A percentile compares a stretch with the other conserved stretches of the same genome.
Evolutionary conservation across 2,797 vertebrate species (phyloP).

Genomic region (Cygnus olor): DNA sequence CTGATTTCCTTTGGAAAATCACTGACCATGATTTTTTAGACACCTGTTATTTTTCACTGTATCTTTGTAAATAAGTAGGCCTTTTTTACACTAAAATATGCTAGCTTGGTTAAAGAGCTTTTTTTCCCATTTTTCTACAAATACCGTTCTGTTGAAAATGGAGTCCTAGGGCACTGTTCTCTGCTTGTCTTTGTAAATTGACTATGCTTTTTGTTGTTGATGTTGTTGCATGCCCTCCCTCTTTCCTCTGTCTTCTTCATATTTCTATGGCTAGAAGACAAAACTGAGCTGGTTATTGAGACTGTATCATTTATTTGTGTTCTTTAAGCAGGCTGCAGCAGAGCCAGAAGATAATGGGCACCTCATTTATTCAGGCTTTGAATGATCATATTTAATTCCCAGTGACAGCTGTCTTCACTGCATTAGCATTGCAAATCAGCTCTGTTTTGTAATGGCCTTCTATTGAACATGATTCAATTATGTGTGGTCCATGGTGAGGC

Average conservation of each 20-base stretch:
- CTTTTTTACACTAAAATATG: constrained; percentile 16
- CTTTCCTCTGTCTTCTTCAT: constrained; percentile 72
- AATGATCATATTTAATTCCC: constrained; percentile 87
- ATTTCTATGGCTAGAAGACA: constrained; percentile 80
- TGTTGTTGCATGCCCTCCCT: constrained; percentile 60
- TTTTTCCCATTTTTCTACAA: constrained; percentile 59
- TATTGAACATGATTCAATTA: constrained; percentile 87
- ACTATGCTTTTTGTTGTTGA: constrained; percentile 69
- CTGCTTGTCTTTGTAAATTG: constrained; percentile 65
- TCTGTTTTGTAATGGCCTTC: constrained; percentile 83
- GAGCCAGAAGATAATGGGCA: constrained; percentile 85
- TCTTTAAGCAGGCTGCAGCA: constrained; percentile 82
- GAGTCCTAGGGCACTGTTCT: constrained; percentile 61
- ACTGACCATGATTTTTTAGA: background rate
- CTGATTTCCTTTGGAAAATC: background rate
- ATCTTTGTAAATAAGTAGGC: constrained; percentile 9
- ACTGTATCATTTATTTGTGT: constrained; percentile 84
- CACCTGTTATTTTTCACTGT: background rate
- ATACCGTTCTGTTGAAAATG: constrained; percentile 49
- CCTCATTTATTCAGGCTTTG: constrained; percentile 85
- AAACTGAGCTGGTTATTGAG: constrained; percentile 81
- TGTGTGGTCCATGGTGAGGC: constrained; percentile 78
- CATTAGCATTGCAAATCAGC: constrained; percentile 87
- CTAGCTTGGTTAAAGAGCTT: constrained; percentile 51
- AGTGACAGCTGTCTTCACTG: constrained; percentile 83